Base-by-base conservation (phyloP, 2,797 vertebrate species). In the Cyclura pinguis region DNA sequence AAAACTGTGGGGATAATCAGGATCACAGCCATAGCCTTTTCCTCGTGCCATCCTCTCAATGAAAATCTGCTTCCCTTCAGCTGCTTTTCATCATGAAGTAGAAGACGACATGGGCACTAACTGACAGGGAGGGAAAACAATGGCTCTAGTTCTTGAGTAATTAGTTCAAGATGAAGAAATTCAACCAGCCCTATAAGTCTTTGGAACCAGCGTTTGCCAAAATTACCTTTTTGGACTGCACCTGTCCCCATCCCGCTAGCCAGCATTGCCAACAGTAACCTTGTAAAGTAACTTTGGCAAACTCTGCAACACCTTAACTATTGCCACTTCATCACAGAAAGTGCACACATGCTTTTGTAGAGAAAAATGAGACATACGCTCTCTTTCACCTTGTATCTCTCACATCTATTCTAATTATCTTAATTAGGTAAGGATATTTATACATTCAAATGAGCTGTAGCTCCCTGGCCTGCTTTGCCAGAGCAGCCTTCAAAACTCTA, bases 381-480 rank as follows among this genome's bases (percentile, higher is more conserved):
- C 16, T 38, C 12, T 55, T 42, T 76, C 24, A 1, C 85, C n/a
- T 14, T 2, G 14, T 73, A 59, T 76, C 72, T 72, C 24, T 55
- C 52, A 42, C 35, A 18, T 42, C 24, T 35, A 59, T 86, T 29
- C 73, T 52, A 86, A 59, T 76, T 59, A 86, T 29, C 35, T 76
- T 42, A 86, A 86, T 76, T 52, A 57, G 57, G 52, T 32, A 13
- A 86, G 50, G 77, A 76, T 76, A 86, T 59, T 76, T n/a, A 77
- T 42, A 29, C 13, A 42, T 86, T 59, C 72, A 38, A 86, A 86
- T 77, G n/a, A 76, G 72, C 52, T n/a, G n/a, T 55, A 59, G 85
- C 27, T 69, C 73, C 73, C 35, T 57, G 55, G 72, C 72, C 52
- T 67, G 72, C 72, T 50, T 76, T 38, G 57, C 55, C 52, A 77